These are phyloP conservation scores for Emydura subglobosa DNA, from an alignment of 2,113 vertebrate genomes.

Conservation along the genomic window DNA sequence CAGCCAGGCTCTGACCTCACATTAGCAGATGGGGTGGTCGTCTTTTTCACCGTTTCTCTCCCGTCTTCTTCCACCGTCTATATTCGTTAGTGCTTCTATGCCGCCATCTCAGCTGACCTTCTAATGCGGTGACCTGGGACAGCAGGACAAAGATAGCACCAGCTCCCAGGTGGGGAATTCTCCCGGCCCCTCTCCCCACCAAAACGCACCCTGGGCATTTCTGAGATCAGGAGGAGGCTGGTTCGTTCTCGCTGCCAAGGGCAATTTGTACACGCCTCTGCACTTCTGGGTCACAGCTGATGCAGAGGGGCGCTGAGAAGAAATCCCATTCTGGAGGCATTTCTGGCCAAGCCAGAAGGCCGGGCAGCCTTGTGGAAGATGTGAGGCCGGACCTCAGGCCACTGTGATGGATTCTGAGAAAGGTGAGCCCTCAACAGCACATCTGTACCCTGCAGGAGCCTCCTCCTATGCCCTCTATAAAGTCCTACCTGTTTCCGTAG, in stretches of 20 bases:
- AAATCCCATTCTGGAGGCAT: not conserved
- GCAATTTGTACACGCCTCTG: not conserved
- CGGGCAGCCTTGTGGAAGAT: not conserved
- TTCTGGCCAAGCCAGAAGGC: not conserved
- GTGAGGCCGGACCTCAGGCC: not conserved
- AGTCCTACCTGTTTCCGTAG: constrained; percentile 69
- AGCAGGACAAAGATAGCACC: not conserved
- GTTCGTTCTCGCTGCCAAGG: not conserved
- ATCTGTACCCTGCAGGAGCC: not conserved
- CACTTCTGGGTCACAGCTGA: not conserved
- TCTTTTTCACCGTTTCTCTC: constrained; percentile 49
- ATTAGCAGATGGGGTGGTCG: not conserved
- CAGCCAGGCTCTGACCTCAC: constrained; percentile 20
- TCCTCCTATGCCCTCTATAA: not conserved
- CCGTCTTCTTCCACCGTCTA: not conserved
- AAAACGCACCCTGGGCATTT: not conserved
- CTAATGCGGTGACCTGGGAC: constrained; percentile 57
- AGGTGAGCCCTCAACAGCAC: not conserved
- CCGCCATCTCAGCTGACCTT: constrained; percentile 65
- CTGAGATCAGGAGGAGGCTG: not conserved
- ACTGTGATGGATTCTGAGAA: not conserved
- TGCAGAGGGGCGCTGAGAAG: not conserved
- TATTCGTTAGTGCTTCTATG: not conserved
- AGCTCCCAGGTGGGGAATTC: not conserved
- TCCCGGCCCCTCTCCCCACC: not conserved